Conservation (phyloP, 37 sponge, comb jelly and placozoan species). For the Cliona cf. orientalis region DNA sequence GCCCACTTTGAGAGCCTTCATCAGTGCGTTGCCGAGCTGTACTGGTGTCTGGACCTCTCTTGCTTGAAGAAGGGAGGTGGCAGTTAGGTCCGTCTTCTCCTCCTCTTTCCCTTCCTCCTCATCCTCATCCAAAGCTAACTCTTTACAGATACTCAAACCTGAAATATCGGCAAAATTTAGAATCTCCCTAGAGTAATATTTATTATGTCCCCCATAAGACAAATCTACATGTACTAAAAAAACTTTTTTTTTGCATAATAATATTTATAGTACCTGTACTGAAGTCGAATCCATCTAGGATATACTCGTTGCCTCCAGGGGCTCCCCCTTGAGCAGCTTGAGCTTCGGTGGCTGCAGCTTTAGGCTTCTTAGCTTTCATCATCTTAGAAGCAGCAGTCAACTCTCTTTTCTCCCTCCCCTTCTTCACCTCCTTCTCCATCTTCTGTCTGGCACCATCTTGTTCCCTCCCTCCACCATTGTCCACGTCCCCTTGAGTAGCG, state of each 20-base stretch:
- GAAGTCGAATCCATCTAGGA: slow-evolving; percentile 75
- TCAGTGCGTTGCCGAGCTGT: slow-evolving; percentile 32
- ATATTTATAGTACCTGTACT: slow-evolving; percentile 68
- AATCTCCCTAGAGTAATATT: too few species aligned
- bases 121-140: slow-evolving; percentile 48
- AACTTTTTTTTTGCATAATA: too few species aligned
- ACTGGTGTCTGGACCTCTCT: not conserved
- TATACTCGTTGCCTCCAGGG: slow-evolving; percentile 40
- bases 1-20: slow-evolving; percentile 38
- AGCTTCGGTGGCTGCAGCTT: not conserved
- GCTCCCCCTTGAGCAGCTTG: not conserved
- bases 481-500: not conserved
- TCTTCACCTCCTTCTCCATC: not conserved
- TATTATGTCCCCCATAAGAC: too few species aligned
- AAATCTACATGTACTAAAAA: too few species aligned
- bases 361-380: not conserved
- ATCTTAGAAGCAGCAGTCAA: not conserved
- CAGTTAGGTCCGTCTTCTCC: not conserved
- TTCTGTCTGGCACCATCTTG: not conserved
- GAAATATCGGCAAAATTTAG: too few species aligned
- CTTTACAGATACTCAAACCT: slow-evolving; percentile 68
- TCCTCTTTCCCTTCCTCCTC: slow-evolving; percentile 13
- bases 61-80: not conserved
- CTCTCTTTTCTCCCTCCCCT: not conserved
- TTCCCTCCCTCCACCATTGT: not conserved